Conservation (phyloP, 2,113 vertebrate species). For the Athene cunicularia region DNA sequence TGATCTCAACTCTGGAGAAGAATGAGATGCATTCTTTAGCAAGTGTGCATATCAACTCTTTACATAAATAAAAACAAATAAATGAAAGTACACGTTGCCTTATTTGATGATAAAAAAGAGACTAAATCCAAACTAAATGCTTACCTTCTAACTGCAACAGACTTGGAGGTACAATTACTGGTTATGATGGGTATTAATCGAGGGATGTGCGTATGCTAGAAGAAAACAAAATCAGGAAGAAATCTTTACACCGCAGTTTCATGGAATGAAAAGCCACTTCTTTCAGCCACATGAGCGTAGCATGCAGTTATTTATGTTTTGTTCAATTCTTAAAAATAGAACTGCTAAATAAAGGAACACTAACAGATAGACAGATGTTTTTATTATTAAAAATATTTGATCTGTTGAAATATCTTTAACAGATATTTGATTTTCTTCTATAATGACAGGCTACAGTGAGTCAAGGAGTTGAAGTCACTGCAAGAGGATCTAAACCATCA, state of each 20-base stretch:
- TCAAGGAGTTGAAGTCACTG: not conserved
- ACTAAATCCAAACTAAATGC: not conserved
- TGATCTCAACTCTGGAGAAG: not conserved
- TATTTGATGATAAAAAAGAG: not conserved
- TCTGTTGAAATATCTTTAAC: not conserved
- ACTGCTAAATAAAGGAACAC: not conserved
- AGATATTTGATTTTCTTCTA: not conserved
- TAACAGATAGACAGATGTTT: not conserved
- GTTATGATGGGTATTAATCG: slow-evolving; percentile 98
- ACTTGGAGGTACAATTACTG: slow-evolving; percentile 97
- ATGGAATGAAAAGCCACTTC: not conserved
- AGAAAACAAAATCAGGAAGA: not conserved
- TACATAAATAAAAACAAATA: not conserved
- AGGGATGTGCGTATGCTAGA: slow-evolving; percentile 93
- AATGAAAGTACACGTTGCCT: not conserved
- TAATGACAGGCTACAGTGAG: not conserved
- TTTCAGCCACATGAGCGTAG: not conserved
- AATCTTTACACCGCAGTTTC: not conserved
- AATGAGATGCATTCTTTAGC: not conserved
- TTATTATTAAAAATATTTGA: not conserved
- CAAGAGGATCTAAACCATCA: not conserved
- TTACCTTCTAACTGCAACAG: slow-evolving; percentile 96
- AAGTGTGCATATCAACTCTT: not conserved
- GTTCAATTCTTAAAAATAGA: not conserved
- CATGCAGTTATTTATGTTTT: not conserved